Evolutionary conservation across 2,888 invertebrate genomes (phyloP).

Genomic region (Philereme vetulata): DNA sequence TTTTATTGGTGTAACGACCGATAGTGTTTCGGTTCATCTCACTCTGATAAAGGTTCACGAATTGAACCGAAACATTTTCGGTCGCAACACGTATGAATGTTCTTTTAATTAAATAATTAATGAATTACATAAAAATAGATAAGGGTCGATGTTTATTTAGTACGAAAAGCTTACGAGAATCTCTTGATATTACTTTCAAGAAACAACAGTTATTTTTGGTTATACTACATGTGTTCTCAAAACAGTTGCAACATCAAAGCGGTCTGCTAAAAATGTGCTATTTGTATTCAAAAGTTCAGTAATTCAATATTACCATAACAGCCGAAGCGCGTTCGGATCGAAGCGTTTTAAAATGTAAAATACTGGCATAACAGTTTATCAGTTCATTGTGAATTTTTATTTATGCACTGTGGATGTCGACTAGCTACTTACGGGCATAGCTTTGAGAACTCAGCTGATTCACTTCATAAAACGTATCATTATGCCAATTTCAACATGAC

Average conservation of each 20-base stretch:
- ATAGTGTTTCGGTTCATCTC: too few species aligned
- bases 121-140: too few species aligned
- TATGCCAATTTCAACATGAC: neutral
- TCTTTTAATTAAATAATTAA: too few species aligned
- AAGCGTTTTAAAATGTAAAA: slow-evolving; percentile 20
- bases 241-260: slow-evolving; percentile 19
- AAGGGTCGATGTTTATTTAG: too few species aligned
- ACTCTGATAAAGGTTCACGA: too few species aligned
- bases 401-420: slow-evolving; percentile 18
- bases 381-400: slow-evolving; percentile 32
- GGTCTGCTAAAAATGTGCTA: slow-evolving; percentile 2
- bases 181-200: too few species aligned
- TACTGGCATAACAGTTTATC: slow-evolving; percentile 28
- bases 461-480: neutral
- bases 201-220: too few species aligned
- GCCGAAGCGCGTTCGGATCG: slow-evolving; percentile 18
- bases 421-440: slow-evolving; percentile 22
- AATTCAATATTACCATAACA: slow-evolving; percentile 27
- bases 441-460: slow-evolving; percentile 1
- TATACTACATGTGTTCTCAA: neutral
- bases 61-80: too few species aligned
- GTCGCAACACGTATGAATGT: too few species aligned
- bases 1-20: too few species aligned
- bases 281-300: slow-evolving; percentile 18
- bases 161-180: too few species aligned